Evolutionary conservation across 2,888 invertebrate species (phyloP), one percentile per base, ranked within the genome.

Genomic region (Plusia festucae): DNA sequence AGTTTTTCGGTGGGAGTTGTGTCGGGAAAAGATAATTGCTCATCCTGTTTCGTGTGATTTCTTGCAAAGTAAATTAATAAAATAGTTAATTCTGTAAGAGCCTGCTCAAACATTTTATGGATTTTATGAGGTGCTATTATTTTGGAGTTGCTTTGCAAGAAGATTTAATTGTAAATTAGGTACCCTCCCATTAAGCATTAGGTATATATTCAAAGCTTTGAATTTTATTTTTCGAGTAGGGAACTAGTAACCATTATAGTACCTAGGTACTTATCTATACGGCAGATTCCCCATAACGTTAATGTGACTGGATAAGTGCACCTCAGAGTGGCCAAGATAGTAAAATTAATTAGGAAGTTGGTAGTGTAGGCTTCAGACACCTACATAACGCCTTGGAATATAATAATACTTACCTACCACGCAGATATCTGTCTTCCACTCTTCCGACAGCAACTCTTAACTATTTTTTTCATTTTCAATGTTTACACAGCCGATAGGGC

Each of bases 401-500:
- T 8, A 46, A 49, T 13, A 52, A 15, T 22, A 20, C 9, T 20
- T 52, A 52, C 22, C 24, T 34, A 34, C 30, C 32, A 22, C 16
- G 34, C 32, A 46, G 30, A 61, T 18, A 59, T 2, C 24, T 24
- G n/a, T n/a, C n/a, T n/a, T n/a, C n/a, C 44, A 30, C 32, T 51
- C 65, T 64, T 58, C 65, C 67, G 53, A 63, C 60, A 53, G 63
- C 60, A 58, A 53, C 72, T 60, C 55, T 74, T 65, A 69, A 67
- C 58, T 75, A 78, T 59, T 73, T 76, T 83, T 82, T 83, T 76
- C 82, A 82, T 82, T 82, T 79, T 49, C 34, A 85, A 88, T 93
- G 90, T 93, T 93, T 91, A 86, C 84, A 86, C 92, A 93, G 93
- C 90, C 92, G 92, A 91, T 84, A 79, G 82, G 82, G 80, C 79